phyloP scores from a whole-genome alignment of 2,797 vertebrate genomes.

The Limosa lapponica region DNA sequence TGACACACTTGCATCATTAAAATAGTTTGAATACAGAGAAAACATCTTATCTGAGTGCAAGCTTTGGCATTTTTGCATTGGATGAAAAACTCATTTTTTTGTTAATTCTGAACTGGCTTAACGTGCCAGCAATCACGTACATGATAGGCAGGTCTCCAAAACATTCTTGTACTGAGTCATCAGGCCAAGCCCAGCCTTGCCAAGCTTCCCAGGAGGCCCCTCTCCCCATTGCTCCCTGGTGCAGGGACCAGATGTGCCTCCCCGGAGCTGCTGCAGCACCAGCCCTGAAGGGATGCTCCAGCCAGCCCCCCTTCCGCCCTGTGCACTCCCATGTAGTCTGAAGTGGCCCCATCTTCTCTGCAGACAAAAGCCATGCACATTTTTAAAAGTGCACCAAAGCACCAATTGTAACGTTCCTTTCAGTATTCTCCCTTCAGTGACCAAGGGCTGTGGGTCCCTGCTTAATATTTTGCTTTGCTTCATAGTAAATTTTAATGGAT shows the following conservation, averaged over 20 bases:
- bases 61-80: not conserved
- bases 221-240: accelerated
- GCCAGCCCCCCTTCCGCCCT: not conserved
- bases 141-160: not conserved
- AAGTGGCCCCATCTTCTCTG: not conserved
- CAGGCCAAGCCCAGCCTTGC: not conserved
- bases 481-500: not conserved
- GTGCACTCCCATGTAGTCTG: accelerated
- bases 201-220: not conserved
- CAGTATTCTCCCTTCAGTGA: not conserved
- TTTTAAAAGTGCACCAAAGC: too few relatives aligned
- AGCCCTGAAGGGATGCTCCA: not conserved
- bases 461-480: not conserved
- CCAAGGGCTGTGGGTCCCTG: not conserved
- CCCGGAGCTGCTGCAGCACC: not conserved
- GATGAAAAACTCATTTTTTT: not conserved
- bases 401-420: not conserved
- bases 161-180: not conserved
- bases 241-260: not conserved
- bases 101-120: not conserved
- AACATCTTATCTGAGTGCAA: not conserved
- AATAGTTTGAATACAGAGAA: not conserved
- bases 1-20: not conserved
- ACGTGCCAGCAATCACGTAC: not conserved
- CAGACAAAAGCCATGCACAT: not conserved